Evolutionary conservation across 2,113 vertebrate species (phyloP).

Genomic region (Neolamprologus falcicula): DNA sequence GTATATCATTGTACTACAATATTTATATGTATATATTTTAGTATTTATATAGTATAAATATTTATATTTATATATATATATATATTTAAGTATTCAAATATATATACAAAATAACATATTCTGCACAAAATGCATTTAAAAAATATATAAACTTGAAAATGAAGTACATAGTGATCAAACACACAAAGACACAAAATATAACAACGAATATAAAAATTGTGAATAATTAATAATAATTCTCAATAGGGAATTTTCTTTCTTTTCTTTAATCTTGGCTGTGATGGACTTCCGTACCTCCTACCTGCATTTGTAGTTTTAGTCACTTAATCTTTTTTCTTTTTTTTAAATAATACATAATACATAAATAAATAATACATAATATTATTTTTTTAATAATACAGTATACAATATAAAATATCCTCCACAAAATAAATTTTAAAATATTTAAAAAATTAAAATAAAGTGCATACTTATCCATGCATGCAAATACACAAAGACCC

Average conservation of each 20-base stretch:
- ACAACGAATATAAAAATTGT: not conserved
- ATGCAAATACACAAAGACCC: not conserved
- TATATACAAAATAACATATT: not conserved
- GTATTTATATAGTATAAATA: too few relatives aligned
- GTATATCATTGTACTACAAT: not conserved
- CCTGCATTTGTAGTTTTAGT: not conserved
- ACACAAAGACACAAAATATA: not conserved
- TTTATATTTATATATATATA: too few relatives aligned
- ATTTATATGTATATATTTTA: not conserved
- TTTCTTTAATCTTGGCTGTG: not conserved
- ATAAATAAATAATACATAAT: not conserved
- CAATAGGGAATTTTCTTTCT: not conserved
- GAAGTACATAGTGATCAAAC: not conserved
- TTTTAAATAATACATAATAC: not conserved
- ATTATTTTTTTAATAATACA: not conserved
- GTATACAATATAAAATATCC: not conserved
- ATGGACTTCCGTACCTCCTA: not conserved
- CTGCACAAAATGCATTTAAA: not conserved
- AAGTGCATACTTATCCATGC: not conserved
- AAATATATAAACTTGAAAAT: not conserved
- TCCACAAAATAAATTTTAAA: not conserved
- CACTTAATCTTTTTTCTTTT: not conserved
- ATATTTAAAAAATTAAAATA: accelerated
- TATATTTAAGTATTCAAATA: not conserved
- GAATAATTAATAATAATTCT: not conserved